Conservation (phyloP, 1,140 invertebrate genomes). For the Drosophila lini region DNA sequence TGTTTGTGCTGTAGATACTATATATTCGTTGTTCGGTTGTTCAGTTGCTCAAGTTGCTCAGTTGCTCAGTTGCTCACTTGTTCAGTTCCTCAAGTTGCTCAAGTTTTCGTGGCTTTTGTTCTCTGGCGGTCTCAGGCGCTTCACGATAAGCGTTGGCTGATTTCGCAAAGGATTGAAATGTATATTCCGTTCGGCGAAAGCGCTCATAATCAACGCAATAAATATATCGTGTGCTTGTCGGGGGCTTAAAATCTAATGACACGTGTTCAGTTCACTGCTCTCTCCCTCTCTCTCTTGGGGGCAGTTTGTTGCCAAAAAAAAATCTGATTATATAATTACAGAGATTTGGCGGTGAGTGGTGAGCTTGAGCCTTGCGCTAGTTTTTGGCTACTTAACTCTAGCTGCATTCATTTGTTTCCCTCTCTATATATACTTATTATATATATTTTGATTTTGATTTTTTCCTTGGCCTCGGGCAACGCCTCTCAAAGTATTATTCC, state of each 20-base stretch:
- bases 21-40: conserved; percentile 31
- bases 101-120: conserved; percentile 10
- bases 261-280: conserved; percentile 36
- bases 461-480: conserved; percentile 53
- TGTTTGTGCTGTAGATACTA: conserved; percentile 26
- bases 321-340: conserved; percentile 32
- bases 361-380: conserved; percentile 62
- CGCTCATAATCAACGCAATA: conserved; percentile 67
- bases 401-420: conserved; percentile 23
- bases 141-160: conserved; percentile 66
- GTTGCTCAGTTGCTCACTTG: neutral
- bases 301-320: conserved; percentile 15
- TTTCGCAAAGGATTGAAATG: conserved; percentile 76
- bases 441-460: conserved; percentile 8
- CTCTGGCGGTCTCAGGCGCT: conserved; percentile 74
- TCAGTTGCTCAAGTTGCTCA: conserved; percentile 8
- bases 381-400: conserved; percentile 43
- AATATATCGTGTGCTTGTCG: conserved; percentile 33
- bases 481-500: conserved; percentile 55
- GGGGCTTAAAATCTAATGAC: conserved; percentile 32
- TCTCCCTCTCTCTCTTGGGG: neutral
- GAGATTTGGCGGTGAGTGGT: conserved; percentile 18
- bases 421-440: conserved; percentile 28
- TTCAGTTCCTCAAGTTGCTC: neutral
- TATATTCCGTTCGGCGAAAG: conserved; percentile 53